A percentile compares a stretch with the other conserved stretches of the same genome.
Conservation (phyloP, 2,888 invertebrate species). For the Meloe dianella region DNA sequence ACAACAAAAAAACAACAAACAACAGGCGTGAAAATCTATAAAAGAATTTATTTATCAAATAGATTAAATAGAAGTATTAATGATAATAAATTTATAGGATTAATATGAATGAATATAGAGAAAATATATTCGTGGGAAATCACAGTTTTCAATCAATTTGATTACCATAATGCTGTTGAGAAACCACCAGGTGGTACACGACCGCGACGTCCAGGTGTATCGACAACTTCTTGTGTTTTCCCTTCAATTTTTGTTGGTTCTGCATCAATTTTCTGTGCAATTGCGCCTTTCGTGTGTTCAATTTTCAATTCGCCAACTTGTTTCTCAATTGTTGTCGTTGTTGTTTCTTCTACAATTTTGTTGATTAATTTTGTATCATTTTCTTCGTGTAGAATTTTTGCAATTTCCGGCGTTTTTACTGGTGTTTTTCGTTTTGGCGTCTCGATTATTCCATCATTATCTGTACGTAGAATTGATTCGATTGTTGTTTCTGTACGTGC, state of each 20-base stretch:
- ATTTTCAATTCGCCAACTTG: not conserved
- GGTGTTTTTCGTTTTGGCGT: not conserved
- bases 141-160: not conserved
- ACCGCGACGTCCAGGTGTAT: not conserved
- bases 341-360: not conserved
- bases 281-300: not conserved
- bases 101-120: not conserved
- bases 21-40: not conserved
- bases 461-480: conserved; percentile 7
- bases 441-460: not conserved
- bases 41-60: not conserved
- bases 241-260: too few species aligned
- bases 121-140: not conserved
- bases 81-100: too few species aligned
- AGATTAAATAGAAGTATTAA: not conserved
- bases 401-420: not conserved
- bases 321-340: not conserved
- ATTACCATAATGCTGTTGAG: not conserved
- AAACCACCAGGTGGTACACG: not conserved
- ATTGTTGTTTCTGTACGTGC: conserved; percentile 13
- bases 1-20: not conserved
- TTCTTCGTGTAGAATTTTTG: not conserved
- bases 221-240: not conserved
- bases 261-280: not conserved
- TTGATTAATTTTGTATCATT: not conserved